phyloP scores from a whole-genome alignment of 30 jellyfish, hydroid and myxozoan genomes.

The Aurelia sp. region DNA sequence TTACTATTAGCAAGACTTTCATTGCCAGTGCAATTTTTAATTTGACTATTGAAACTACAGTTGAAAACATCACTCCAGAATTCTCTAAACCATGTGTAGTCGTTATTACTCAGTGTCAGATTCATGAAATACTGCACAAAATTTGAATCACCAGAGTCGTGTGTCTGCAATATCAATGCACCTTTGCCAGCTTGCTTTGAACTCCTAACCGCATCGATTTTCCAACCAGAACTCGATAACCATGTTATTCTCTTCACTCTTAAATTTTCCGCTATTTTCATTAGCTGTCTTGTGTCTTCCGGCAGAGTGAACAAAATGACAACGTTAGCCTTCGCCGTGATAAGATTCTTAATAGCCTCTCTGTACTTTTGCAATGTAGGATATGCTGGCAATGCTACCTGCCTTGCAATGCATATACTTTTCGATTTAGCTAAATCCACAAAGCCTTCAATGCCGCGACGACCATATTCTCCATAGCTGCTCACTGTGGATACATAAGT shows the following conservation, averaged over 20 bases:
- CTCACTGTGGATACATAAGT: conserved; percentile 45
- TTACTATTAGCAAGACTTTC: conserved; percentile 10
- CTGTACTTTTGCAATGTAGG: background rate
- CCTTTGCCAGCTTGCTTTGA: conserved; percentile 59
- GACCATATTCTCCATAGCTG: conserved; percentile 46
- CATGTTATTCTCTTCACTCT: conserved; percentile 6
- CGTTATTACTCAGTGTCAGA: conserved; percentile 13
- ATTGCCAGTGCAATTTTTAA: conserved; percentile 27
- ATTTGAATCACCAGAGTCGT: background rate
- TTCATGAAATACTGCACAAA: conserved; percentile 47
- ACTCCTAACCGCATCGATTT: background rate
- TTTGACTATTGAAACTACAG: background rate
- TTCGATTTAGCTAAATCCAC: background rate
- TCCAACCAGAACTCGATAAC: conserved; percentile 11
- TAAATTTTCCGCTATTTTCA: conserved; percentile 22
- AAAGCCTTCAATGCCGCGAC: conserved; percentile 5
- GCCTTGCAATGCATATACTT: conserved; percentile 39
- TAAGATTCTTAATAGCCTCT: background rate
- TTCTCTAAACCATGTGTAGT: conserved; percentile 67
- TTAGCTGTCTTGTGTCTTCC: conserved; percentile 18
- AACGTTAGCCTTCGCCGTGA: background rate
- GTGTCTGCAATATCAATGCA: conserved; percentile 42
- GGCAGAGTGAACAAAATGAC: conserved; percentile 31
- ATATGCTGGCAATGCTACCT: background rate
- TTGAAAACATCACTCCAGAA: conserved; percentile 67